Percentiles rank a stretch among this genome's conserved stretches.
These are phyloP conservation scores for Drosophila mettleri DNA, from an alignment of 2,888 invertebrate genomes.

Conservation along the genomic window DNA sequence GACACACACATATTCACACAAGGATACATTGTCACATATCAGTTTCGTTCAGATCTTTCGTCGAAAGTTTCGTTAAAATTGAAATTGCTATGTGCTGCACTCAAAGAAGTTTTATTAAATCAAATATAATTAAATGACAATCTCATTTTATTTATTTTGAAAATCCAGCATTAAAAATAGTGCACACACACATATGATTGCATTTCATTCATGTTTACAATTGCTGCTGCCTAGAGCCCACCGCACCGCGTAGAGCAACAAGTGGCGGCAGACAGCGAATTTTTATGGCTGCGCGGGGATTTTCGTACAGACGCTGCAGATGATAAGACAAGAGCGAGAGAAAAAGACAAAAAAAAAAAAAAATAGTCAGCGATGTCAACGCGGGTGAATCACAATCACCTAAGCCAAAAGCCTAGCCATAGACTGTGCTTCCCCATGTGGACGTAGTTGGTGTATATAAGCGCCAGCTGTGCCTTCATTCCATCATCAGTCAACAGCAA, in stretches of 20 bases:
- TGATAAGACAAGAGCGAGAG: slow-evolving; percentile 32
- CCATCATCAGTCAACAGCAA: slow-evolving; percentile 46
- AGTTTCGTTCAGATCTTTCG: slow-evolving; percentile 6
- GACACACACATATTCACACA: neutral
- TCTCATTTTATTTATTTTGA: neutral
- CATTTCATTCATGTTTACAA: neutral
- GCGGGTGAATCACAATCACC: slow-evolving; percentile 42
- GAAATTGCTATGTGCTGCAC: neutral
- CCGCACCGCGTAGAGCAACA: slow-evolving; percentile 16
- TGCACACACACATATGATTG: neutral
- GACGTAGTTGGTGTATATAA: slow-evolving; percentile 43
- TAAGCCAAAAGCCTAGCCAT: neutral
- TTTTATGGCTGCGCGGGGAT: slow-evolving; percentile 27
- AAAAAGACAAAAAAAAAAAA: slow-evolving; percentile 11
- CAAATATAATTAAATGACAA: neutral
- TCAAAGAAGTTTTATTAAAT: neutral
- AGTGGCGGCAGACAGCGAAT: slow-evolving; percentile 14
- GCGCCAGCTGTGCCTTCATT: slow-evolving; percentile 3
- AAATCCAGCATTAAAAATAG: neutral
- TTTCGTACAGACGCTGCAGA: slow-evolving; percentile 12
- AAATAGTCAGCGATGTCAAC: slow-evolving; percentile 13
- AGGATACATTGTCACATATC: neutral
- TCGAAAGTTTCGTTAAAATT: slow-evolving; percentile 1
- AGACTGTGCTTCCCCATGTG: slow-evolving; percentile 41
- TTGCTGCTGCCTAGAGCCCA: neutral